A percentile compares a stretch with the other conserved stretches of the same genome.
phyloP scores from a whole-genome alignment of 2,888 invertebrate genomes.

The Empis stercorea region DNA sequence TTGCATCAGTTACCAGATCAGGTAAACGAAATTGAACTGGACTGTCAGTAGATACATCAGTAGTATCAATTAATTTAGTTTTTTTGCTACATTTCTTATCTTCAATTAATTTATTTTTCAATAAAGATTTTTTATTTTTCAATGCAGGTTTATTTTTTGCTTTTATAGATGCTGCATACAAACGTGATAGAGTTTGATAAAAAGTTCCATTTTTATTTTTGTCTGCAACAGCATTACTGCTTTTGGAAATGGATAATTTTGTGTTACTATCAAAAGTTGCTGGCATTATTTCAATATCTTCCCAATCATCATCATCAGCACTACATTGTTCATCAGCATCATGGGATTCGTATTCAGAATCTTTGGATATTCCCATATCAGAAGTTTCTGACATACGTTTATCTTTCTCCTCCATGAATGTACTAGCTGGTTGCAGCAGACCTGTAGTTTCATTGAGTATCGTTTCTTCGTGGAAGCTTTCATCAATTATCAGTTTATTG shows the following conservation, averaged over 20 bases:
- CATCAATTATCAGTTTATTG: conserved; percentile 7
- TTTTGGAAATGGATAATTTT: conserved; percentile 8
- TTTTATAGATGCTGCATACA: not conserved
- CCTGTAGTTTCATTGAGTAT: no score
- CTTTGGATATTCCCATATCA: not conserved
- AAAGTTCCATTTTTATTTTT: not conserved
- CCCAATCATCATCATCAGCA: conserved; percentile 25
- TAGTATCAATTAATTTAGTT: not conserved
- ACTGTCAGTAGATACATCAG: not conserved
- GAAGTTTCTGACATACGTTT: no score
- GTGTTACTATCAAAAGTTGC: conserved; percentile 11
- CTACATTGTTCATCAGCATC: not conserved
- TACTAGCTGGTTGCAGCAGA: no score
- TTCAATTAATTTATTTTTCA: not conserved
- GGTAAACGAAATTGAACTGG: not conserved
- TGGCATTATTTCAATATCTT: conserved; percentile 23
- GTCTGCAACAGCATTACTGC: not conserved
- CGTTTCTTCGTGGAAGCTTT: not conserved
- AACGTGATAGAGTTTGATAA: not conserved
- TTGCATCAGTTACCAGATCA: not conserved
- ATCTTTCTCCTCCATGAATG: no score
- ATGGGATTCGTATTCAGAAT: not conserved
- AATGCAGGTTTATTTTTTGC: not conserved
- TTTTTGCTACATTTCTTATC: not conserved
- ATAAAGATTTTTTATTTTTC: not conserved